Percentiles rank a stretch among this genome's conserved stretches.
Evolutionary conservation across 2,888 invertebrate genomes (phyloP).

Genomic region (Acleris sparsana): DNA sequence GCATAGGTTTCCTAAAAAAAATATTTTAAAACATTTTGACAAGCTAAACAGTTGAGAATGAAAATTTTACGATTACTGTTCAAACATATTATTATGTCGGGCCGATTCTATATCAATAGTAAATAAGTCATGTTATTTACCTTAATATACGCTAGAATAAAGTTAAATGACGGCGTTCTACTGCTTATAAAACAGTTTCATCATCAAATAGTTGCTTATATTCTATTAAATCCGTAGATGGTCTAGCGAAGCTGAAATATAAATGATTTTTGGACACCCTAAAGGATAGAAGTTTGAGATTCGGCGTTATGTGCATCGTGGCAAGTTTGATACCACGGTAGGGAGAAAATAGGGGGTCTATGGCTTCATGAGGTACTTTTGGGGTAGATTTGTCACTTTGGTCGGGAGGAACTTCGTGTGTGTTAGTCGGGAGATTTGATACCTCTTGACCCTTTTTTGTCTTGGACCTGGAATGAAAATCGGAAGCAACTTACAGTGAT

Average conservation of each 20-base stretch:
- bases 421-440: constrained; percentile 30
- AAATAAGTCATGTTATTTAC: too few relatives aligned
- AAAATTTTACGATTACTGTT: too few relatives aligned
- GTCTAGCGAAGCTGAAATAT: constrained; percentile 64
- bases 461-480: constrained; percentile 8
- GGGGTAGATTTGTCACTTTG: neutral
- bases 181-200: constrained; percentile 39
- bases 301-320: constrained; percentile 55
- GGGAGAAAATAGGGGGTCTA: constrained; percentile 29
- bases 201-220: constrained; percentile 56
- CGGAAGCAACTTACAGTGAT: neutral
- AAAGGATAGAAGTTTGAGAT: constrained; percentile 60
- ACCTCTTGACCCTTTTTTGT: constrained; percentile 40
- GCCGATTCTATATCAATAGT: too few relatives aligned
- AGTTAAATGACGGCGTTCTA: neutral
- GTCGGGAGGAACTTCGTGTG: neutral
- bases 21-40: too few relatives aligned
- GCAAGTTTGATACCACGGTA: constrained; percentile 57
- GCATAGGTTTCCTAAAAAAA: too few relatives aligned
- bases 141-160: too few relatives aligned
- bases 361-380: constrained; percentile 16
- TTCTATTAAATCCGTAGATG: constrained; percentile 59
- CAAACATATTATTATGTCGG: too few relatives aligned
- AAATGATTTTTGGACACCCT: constrained; percentile 67
- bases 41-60: too few relatives aligned